A percentile compares a stretch with the other conserved stretches of the same genome.
phyloP scores from a whole-genome alignment of 2,113 vertebrate species.

The Opisthocomus hoazin region DNA sequence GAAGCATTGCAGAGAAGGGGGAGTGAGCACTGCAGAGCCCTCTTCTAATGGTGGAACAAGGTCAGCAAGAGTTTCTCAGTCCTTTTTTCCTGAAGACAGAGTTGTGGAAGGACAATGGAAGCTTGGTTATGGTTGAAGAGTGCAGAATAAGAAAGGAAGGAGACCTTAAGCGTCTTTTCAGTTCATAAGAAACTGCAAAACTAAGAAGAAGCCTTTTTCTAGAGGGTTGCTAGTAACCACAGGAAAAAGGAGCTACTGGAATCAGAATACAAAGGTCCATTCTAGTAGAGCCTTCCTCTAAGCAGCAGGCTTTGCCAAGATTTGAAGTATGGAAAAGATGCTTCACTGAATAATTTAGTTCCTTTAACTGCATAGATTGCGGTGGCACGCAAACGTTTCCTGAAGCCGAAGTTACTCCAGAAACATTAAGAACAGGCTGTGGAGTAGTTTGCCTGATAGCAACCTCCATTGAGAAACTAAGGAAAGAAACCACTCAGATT shows the following conservation, averaged over 20 bases:
- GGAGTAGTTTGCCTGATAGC: not conserved
- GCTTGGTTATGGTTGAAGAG: not conserved
- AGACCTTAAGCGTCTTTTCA: not conserved
- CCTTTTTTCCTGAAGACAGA: not conserved
- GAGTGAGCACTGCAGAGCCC: not conserved
- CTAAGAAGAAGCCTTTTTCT: not conserved
- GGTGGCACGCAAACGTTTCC: not conserved
- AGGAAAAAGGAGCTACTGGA: not conserved
- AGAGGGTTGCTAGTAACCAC: not conserved
- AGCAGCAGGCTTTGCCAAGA: not conserved
- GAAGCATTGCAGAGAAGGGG: accelerated
- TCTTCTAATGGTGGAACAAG: not conserved
- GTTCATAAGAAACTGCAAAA: not conserved
- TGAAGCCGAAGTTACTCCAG: not conserved
- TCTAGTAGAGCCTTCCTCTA: not conserved
- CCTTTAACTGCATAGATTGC: not conserved
- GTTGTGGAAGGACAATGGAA: not conserved
- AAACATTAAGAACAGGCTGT: not conserved
- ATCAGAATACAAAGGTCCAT: not conserved
- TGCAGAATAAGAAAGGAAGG: not conserved
- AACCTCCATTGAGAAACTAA: not conserved
- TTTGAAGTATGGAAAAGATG: not conserved
- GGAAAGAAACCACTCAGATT: not conserved
- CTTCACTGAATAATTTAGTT: not conserved
- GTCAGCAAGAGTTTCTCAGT: not conserved